Evolutionary conservation across 2,888 invertebrate genomes (phyloP).

Genomic region (Phrixothrix hirtus): DNA sequence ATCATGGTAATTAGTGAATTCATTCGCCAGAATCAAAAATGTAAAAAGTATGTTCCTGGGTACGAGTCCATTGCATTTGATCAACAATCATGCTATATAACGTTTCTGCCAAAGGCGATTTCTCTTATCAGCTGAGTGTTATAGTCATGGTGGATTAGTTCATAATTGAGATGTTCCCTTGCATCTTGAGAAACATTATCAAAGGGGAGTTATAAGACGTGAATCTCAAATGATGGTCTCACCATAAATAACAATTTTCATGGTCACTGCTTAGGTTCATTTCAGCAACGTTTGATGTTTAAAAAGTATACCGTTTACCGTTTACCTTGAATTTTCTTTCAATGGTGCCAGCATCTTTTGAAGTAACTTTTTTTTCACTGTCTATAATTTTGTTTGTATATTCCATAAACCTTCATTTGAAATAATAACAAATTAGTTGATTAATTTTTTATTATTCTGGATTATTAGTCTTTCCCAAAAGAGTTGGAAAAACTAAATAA

Average conservation of each 20-base stretch:
- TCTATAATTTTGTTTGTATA: no score
- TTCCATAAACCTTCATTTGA: no score
- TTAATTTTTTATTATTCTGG: no score
- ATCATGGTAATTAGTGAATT: conserved; percentile 10
- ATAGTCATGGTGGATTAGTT: conserved; percentile 1
- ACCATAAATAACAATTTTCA: conserved; percentile 8
- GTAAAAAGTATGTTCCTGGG: conserved; percentile 5
- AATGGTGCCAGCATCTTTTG: no score
- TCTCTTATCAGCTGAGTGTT: conserved; percentile 4
- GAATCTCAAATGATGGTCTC: conserved; percentile 1
- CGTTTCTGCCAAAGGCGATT: conserved; percentile 5
- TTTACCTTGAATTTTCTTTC: no score
- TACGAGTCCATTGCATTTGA: not conserved
- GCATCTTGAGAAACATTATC: conserved; percentile 9
- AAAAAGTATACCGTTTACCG: conserved; percentile 1
- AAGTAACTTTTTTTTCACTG: no score
- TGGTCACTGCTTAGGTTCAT: conserved; percentile 5
- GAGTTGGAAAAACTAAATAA: no score
- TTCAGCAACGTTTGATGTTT: no score
- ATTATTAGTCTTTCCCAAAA: no score
- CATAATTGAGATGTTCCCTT: not conserved
- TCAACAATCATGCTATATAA: conserved; percentile 7
- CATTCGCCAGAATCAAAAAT: conserved; percentile 6
- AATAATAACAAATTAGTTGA: no score
- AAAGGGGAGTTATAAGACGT: conserved; percentile 7